Evolutionary conservation across 2,888 invertebrate genomes (phyloP).

Genomic region (Phyto melanocephala): DNA sequence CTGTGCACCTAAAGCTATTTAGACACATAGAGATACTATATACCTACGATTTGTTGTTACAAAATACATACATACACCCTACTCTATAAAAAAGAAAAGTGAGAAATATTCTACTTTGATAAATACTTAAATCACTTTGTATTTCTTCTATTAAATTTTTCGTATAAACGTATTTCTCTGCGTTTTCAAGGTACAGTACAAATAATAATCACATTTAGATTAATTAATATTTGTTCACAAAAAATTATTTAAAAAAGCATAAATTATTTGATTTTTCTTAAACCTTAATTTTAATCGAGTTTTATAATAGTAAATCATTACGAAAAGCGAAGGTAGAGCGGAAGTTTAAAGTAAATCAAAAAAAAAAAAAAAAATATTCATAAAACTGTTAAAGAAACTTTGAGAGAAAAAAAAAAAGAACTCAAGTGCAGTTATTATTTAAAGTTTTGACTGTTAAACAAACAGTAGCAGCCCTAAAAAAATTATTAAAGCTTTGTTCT

Average conservation of each 20-base stretch:
- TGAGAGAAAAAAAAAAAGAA: conserved; percentile 25
- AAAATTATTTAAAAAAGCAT: too few relatives aligned
- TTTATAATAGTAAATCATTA: conserved; percentile 24
- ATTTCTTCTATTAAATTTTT: not conserved
- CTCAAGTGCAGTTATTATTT: conserved; percentile 50
- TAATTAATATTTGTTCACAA: conserved; percentile 37
- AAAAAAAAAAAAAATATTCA: conserved; percentile 28
- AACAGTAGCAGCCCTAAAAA: conserved; percentile 54
- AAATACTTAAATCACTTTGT: conserved; percentile 36
- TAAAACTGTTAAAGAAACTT: conserved; percentile 17
- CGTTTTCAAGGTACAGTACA: conserved; percentile 66
- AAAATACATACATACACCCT: conserved; percentile 60
- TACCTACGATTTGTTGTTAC: conserved; percentile 32
- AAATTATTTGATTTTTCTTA: too few relatives aligned
- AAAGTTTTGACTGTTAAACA: conserved; percentile 44
- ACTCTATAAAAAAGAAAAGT: conserved; percentile 24
- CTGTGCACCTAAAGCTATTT: conserved; percentile 36
- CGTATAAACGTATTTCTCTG: conserved; percentile 15
- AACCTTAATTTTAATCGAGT: not conserved
- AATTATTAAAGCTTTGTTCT: conserved; percentile 15
- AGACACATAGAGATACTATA: conserved; percentile 15
- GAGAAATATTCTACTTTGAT: conserved; percentile 1
- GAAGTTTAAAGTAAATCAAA: conserved; percentile 43
- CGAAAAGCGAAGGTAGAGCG: conserved; percentile 57
- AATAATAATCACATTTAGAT: conserved; percentile 47